Base-by-base conservation (phyloP, 2,113 vertebrate genomes). In the Leptobrachium ailaonicum region DNA sequence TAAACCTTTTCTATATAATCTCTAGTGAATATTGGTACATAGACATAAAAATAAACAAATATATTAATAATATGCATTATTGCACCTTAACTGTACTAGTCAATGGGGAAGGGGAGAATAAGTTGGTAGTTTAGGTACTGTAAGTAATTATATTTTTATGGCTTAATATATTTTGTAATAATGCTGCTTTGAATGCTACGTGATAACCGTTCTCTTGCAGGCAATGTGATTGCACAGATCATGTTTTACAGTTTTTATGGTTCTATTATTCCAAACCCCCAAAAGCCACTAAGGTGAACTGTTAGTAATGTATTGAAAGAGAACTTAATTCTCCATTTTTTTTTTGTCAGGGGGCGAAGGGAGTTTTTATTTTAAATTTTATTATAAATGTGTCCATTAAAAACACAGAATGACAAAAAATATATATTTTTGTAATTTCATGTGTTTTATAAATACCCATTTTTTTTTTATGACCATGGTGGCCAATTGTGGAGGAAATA, bases 241-340 rank as follows among this genome's bases (percentile, higher is more conserved):
- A 13, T 9, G 40, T 70, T 14, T 50, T 41, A 47, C 62, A 71
- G 41, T 2, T 71, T 41, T 60, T 79, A n/a, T 41, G 40, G 43
- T 58, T 43, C 32, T 44, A 58, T 60, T 58, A 66, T 69, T 69
- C 71, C 64, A 81, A 41, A 50, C n/a, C 9, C 73, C 45, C 67
- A 66, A 41, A 81, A 81, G 79, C 79, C 79, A 75, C 79, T 81
- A 81, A 62, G 20, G 41, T n/a, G 54, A 60, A 58, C 54, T 68
- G 62, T 79, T 79, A 68, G 74, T 54, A 73, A 62, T 45, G 64
- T 53, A 80, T 41, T 40, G 43, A 79, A 58, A 58, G 41, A 12
- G 6, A 53, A 66, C n/a, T 4, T 68, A 47, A 74, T 75, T 74
- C 50, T 71, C 71, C 79, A 80, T 62, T 80, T 74, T 75, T 60